phyloP scores from a whole-genome alignment of 2,113 vertebrate species.

The Tonatia bakeri region DNA sequence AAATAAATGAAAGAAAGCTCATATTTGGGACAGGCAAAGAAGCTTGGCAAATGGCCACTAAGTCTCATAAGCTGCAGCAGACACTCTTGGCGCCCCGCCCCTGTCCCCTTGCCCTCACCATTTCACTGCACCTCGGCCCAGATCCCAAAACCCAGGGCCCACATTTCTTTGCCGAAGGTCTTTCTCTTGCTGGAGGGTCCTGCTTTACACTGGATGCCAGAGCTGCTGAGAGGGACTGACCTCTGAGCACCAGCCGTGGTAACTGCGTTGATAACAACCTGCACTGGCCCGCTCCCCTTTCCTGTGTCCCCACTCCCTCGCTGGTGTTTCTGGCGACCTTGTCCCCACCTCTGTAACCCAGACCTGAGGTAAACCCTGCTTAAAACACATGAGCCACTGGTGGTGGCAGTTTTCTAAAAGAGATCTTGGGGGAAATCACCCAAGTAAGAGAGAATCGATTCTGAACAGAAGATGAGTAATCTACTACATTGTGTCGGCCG shows the following conservation, averaged over 20 bases:
- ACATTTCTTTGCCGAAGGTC: not conserved
- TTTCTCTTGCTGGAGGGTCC: not conserved
- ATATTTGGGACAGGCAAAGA: not conserved
- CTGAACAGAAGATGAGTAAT: not conserved
- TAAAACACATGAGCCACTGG: not conserved
- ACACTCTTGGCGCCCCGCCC: accelerated
- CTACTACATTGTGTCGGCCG: not conserved
- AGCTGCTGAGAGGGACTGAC: not conserved
- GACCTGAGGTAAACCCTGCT: not conserved
- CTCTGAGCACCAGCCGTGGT: not conserved
- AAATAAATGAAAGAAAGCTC: not conserved
- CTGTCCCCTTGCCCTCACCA: not conserved
- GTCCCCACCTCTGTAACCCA: not conserved
- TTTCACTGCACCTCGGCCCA: not conserved
- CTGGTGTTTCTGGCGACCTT: not conserved
- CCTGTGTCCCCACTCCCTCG: not conserved
- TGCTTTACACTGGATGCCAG: not conserved
- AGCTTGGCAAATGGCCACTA: not conserved
- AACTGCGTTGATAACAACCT: not conserved
- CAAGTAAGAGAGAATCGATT: not conserved
- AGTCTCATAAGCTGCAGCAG: not conserved
- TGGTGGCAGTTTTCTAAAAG: not conserved
- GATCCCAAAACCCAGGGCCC: not conserved
- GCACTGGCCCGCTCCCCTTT: not conserved
- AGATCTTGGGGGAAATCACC: not conserved